Evolutionary conservation across 2,113 vertebrate genomes (phyloP).

Genomic region (Salminus brasiliensis): DNA sequence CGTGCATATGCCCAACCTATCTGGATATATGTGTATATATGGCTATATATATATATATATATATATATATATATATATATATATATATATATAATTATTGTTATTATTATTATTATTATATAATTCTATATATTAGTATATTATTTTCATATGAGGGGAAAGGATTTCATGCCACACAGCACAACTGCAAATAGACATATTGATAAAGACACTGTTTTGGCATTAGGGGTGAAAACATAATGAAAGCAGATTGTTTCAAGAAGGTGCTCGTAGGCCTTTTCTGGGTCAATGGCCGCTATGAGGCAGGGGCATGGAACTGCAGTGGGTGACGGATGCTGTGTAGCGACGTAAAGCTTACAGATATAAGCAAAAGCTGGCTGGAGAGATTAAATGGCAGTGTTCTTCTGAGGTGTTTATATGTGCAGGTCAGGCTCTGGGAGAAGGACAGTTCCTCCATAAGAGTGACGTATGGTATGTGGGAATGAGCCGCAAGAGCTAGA

Average conservation of each 20-base stretch:
- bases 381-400: not conserved
- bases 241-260: slow-evolving; percentile 16
- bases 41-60: too few species aligned
- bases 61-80: too few species aligned
- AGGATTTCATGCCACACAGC: not conserved
- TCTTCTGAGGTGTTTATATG: slow-evolving; percentile 32
- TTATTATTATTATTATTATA: too few species aligned
- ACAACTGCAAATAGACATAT: slow-evolving; percentile 6
- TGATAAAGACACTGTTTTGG: slow-evolving; percentile 12
- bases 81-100: too few species aligned
- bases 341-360: not conserved
- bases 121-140: too few species aligned
- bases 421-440: slow-evolving; percentile 22
- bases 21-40: too few species aligned
- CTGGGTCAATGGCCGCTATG: slow-evolving; percentile 16
- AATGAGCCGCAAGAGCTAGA: slow-evolving; percentile 54
- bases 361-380: slow-evolving; percentile 18
- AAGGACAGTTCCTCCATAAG: slow-evolving; percentile 18
- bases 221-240: not conserved
- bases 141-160: too few species aligned
- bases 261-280: not conserved
- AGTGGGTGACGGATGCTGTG: not conserved
- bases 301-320: not conserved
- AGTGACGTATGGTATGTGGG: slow-evolving; percentile 71
- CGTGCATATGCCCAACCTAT: too few species aligned